Evolutionary conservation across 1,140 invertebrate species (phyloP).

Genomic region (Papilio aristodemus): DNA sequence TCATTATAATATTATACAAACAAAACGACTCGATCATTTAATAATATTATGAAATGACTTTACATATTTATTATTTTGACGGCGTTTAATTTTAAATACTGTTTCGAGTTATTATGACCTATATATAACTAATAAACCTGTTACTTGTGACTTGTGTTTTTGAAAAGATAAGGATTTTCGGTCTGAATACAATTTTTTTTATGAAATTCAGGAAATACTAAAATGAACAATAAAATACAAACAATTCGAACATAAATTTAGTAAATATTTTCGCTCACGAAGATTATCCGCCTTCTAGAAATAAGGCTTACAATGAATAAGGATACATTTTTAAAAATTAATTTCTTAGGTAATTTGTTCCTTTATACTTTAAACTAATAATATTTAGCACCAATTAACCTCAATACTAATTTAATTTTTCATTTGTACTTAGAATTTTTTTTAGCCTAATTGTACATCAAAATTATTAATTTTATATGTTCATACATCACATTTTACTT

Average conservation of each 20-base stretch:
- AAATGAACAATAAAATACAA: slow-evolving; percentile 36
- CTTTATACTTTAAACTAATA: slow-evolving; percentile 34
- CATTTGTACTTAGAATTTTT: slow-evolving; percentile 26
- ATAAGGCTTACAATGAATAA: slow-evolving; percentile 63
- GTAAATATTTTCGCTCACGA: slow-evolving; percentile 63
- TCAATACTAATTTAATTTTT: slow-evolving; percentile 40
- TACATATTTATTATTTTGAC: background rate
- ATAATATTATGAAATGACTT: background rate
- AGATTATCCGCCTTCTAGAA: slow-evolving; percentile 75
- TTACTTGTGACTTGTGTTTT: background rate
- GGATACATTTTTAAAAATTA: slow-evolving; percentile 44
- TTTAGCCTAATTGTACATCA: slow-evolving; percentile 17
- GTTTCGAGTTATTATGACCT: background rate
- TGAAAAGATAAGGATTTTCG: background rate
- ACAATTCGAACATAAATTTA: slow-evolving; percentile 33
- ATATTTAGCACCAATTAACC: slow-evolving; percentile 35
- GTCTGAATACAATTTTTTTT: background rate
- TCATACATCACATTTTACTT: too few relatives aligned
- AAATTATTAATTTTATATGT: too few relatives aligned
- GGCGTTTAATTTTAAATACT: background rate
- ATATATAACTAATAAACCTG: background rate
- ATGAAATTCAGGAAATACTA: background rate
- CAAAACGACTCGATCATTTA: background rate
- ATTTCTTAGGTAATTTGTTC: slow-evolving; percentile 47
- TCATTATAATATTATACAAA: slow-evolving; percentile 4